A percentile compares a stretch with the other conserved stretches of the same genome.
Conservation (phyloP, 2,113 vertebrate genomes). For the Vulpes vulpes region DNA sequence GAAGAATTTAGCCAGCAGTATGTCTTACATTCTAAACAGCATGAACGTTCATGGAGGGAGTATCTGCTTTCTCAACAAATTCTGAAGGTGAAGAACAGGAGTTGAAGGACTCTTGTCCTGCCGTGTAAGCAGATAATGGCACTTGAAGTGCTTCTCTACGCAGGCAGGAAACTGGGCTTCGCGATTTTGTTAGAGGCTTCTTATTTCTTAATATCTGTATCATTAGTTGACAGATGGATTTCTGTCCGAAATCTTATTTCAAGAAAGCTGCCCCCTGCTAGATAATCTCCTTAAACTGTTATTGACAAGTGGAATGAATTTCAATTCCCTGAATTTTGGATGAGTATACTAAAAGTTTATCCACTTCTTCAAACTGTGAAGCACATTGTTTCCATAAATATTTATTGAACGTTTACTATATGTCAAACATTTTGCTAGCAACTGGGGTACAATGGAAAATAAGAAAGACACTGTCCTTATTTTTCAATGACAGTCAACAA, state of each 20-base stretch:
- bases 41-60: not conserved
- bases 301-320: constrained; percentile 74
- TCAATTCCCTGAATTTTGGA: constrained; percentile 54
- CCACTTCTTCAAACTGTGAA: constrained; percentile 36
- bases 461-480: not conserved
- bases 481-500: not conserved
- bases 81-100: constrained; percentile 50
- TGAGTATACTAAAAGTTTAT: constrained; percentile 19
- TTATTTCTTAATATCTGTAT: constrained; percentile 74
- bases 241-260: constrained; percentile 70
- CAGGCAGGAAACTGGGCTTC: constrained; percentile 54
- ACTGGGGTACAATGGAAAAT: not conserved
- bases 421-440: constrained; percentile 18
- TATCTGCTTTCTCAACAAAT: constrained; percentile 65
- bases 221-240: constrained; percentile 76
- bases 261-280: constrained; percentile 68
- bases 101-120: constrained; percentile 56
- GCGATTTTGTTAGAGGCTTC: constrained; percentile 53
- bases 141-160: constrained; percentile 51
- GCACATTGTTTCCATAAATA: constrained; percentile 65
- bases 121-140: constrained; percentile 40
- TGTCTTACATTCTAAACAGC: not conserved
- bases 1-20: constrained; percentile 47
- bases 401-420: constrained; percentile 66
- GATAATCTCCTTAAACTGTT: constrained; percentile 76